Evolutionary conservation across 2,888 invertebrate genomes (phyloP).

Genomic region (Laothoe populi): DNA sequence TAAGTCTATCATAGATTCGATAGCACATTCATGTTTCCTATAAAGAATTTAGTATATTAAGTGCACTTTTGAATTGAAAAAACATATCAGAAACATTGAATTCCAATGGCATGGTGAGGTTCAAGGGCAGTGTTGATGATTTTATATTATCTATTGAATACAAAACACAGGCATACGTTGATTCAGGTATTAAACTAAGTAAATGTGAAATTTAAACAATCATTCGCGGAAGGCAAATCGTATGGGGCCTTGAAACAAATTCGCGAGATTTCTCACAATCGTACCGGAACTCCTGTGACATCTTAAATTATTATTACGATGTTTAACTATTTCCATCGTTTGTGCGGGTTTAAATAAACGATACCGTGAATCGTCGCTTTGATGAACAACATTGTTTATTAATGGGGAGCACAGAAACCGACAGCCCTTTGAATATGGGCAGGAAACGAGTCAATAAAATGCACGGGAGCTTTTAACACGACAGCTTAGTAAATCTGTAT

Average conservation of each 20-base stretch:
- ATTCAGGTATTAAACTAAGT: neutral
- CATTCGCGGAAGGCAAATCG: slow-evolving; percentile 1
- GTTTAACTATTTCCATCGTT: slow-evolving; percentile 29
- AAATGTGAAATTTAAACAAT: neutral
- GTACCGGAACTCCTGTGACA: slow-evolving; percentile 35
- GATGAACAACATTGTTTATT: slow-evolving; percentile 69
- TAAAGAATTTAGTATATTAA: too few relatives aligned
- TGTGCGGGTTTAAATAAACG: slow-evolving; percentile 43
- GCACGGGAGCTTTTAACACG: slow-evolving; percentile 48
- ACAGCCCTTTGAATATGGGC: slow-evolving; percentile 55
- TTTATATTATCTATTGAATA: neutral
- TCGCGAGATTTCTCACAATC: slow-evolving; percentile 25
- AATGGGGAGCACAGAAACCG: slow-evolving; percentile 54
- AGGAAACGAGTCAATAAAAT: slow-evolving; percentile 63
- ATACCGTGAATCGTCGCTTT: slow-evolving; percentile 62
- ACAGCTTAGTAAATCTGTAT: slow-evolving; percentile 43
- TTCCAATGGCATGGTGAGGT: too few relatives aligned
- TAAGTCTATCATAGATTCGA: too few relatives aligned
- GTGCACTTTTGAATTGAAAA: too few relatives aligned
- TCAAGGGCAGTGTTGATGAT: too few relatives aligned
- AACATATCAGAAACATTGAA: too few relatives aligned
- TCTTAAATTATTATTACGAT: slow-evolving; percentile 34
- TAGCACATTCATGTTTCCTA: too few relatives aligned
- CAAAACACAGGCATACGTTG: neutral
- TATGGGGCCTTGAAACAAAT: slow-evolving; percentile 32